Evolutionary conservation across 1,140 invertebrate genomes (phyloP).

Genomic region (Aphidius ervi): DNA sequence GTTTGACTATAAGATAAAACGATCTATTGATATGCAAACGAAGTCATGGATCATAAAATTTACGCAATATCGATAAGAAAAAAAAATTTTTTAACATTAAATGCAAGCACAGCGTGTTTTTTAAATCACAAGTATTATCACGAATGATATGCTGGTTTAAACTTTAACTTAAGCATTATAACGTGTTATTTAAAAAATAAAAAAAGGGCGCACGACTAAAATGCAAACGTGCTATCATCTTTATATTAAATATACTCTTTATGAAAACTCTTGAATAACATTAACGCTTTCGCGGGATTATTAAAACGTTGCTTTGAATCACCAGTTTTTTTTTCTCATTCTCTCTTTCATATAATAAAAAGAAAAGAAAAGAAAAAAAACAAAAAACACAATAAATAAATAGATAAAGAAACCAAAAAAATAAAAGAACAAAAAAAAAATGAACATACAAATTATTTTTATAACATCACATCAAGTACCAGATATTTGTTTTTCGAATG

Average conservation of each 20-base stretch:
- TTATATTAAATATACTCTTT: slow-evolving; percentile 18
- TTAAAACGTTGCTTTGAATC: slow-evolving; percentile 2
- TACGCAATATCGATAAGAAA: slow-evolving; percentile 35
- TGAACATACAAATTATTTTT: not conserved
- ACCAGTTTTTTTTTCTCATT: not conserved
- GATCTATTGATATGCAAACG: slow-evolving; percentile 45
- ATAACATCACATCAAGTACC: too few relatives aligned
- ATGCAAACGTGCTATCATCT: slow-evolving; percentile 38
- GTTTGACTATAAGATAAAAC: slow-evolving; percentile 11
- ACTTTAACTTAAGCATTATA: slow-evolving; percentile 33
- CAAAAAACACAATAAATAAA: not conserved
- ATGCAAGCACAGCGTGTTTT: slow-evolving; percentile 35
- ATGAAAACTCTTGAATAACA: slow-evolving; percentile 21
- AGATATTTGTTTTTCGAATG: not conserved
- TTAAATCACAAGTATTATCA: slow-evolving; percentile 31
- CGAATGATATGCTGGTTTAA: slow-evolving; percentile 42
- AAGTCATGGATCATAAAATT: slow-evolving; percentile 42
- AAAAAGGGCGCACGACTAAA: too few relatives aligned
- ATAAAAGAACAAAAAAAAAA: too few relatives aligned
- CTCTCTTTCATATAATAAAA: not conserved
- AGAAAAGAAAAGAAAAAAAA: too few relatives aligned
- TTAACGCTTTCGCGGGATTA: slow-evolving; percentile 13
- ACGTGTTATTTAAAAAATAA: slow-evolving; percentile 11
- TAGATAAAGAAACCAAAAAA: not conserved
- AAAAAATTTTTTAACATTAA: slow-evolving; percentile 21